phyloP scores from a whole-genome alignment of 2,888 invertebrate genomes.

The Melieria crassipennis region DNA sequence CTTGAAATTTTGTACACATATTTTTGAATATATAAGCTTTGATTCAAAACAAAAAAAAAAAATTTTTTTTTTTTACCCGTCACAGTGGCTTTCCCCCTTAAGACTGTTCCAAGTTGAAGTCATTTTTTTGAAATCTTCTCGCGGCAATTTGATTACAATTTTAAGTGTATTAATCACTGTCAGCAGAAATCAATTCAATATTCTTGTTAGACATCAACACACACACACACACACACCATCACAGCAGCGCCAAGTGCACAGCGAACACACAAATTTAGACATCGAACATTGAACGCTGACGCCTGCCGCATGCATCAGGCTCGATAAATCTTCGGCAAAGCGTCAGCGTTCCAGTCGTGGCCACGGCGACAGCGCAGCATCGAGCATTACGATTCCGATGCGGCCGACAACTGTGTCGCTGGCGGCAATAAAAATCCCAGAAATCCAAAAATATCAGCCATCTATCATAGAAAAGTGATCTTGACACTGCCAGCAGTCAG shows the following conservation, averaged over 20 bases:
- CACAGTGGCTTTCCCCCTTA: no score
- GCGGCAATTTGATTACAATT: no score
- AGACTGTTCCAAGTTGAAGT: no score
- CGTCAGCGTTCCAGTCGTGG: neutral
- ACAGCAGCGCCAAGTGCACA: neutral
- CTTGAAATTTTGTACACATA: no score
- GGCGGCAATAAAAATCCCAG: neutral
- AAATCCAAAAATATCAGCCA: neutral
- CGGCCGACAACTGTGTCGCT: neutral
- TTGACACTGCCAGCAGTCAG: neutral
- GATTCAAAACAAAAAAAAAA: no score
- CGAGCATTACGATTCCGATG: no score
- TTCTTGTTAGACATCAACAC: neutral
- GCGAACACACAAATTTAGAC: neutral
- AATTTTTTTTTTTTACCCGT: no score
- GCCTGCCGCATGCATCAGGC: neutral
- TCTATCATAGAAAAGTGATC: neutral
- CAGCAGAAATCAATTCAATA: no score
- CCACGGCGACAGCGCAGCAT: no score
- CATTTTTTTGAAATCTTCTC: no score
- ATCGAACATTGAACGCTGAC: neutral
- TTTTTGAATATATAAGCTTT: no score
- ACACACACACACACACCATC: neutral
- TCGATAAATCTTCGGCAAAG: neutral
- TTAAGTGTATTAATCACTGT: no score